Evolutionary conservation across 2,888 invertebrate species (phyloP), one percentile per base, ranked within the genome.

Genomic region (Blastobasis lacticolella): DNA sequence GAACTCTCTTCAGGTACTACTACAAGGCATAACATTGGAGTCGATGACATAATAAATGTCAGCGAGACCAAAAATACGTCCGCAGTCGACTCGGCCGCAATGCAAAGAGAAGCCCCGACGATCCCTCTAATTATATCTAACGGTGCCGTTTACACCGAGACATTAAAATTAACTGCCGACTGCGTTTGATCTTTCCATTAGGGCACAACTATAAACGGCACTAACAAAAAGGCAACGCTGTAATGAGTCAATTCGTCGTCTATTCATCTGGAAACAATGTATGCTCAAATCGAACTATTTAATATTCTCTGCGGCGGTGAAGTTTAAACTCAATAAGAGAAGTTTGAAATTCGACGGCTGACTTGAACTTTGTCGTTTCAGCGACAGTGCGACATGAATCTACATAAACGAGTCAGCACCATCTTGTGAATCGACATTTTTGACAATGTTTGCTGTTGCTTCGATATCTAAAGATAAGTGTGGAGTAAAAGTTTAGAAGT

Each of bases 121-220:
- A 79, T 78, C 70, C 69, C 74, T 83, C 85, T 85, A 87, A 86
- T 87, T 86, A 87, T 88, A 86, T 80, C 82, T 78, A 82, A 74
- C 82, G 66, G 69, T 78, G 72, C 73, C 78, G 78, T 78, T 79
- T 79, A 81, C 83, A 84, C 77, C 67, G 80, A 80, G 85, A 84
- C 86, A 86, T 86, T 85, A 87, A 88, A 86, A 86, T 86, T 84
- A 86, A 86, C 85, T 82, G 75, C 77, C 71, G 73, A 71, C 66
- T 68, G 71, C 85, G 76, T 88, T 87, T 88, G 87, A 88, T 88
- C 87, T 88, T 87, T 86, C 84, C 86, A 86, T 86, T 86, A 87
- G 80, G 73, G 73, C 75, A 75, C 64, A 64, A 66, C 82, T 84
- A 79, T 84, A 85, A 82, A 86, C 68, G 70, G 67, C 70, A 72